Percentiles rank a stretch among this genome's conserved stretches.
Evolutionary conservation across 2,113 vertebrate genomes (phyloP).

Genomic region (Pygoscelis adeliae): DNA sequence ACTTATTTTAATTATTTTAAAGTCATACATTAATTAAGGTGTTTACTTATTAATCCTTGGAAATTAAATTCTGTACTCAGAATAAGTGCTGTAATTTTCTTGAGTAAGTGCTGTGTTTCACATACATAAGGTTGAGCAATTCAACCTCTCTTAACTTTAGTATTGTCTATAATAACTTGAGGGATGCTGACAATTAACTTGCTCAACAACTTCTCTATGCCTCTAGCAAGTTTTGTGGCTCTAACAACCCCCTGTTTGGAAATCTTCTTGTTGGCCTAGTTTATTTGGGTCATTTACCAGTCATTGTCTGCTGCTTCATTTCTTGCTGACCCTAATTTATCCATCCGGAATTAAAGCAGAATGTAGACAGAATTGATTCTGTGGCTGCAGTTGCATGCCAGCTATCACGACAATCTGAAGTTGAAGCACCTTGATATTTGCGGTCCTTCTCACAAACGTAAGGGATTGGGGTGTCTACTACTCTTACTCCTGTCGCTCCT

Average conservation of each 20-base stretch:
- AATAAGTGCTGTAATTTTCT: conserved; percentile 57
- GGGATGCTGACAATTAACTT: conserved; percentile 31
- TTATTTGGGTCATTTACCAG: conserved; percentile 52
- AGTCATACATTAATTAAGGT: conserved; percentile 59
- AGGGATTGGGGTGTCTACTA: neutral
- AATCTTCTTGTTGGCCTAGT: conserved; percentile 5
- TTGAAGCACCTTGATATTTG: neutral
- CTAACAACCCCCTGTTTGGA: neutral
- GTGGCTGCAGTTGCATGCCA: neutral
- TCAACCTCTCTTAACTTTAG: conserved; percentile 22
- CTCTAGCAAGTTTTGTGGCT: conserved; percentile 6
- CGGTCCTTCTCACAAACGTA: neutral
- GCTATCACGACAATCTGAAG: neutral
- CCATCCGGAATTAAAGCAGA: conserved; percentile 31
- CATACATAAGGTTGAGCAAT: neutral
- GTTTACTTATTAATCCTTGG: conserved; percentile 53
- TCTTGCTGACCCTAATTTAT: conserved; percentile 46
- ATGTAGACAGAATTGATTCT: neutral
- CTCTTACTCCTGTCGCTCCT: neutral
- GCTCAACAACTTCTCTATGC: neutral
- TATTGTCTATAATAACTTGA: conserved; percentile 19
- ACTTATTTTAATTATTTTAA: conserved; percentile 53
- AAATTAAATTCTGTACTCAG: conserved; percentile 51
- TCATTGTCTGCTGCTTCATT: conserved; percentile 28
- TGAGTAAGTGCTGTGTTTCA: conserved; percentile 20